Evolutionary conservation across 92 coral and sea anemone genomes (phyloP).

Genomic region (Palythoa grandis): DNA sequence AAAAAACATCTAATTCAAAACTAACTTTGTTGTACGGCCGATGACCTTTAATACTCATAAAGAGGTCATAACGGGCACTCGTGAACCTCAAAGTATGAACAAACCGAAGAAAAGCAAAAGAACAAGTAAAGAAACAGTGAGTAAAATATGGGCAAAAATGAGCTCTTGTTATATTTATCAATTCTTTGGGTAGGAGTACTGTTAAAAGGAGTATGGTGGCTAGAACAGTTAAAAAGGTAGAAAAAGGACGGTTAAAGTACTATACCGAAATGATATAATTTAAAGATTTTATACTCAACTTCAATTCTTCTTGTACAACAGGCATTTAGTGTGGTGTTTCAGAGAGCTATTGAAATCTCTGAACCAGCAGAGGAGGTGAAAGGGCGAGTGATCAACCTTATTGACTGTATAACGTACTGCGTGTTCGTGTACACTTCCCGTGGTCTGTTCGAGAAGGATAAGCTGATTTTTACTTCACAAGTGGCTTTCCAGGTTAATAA

Average conservation of each 20-base stretch:
- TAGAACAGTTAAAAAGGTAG: neutral
- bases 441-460: conserved; percentile 98
- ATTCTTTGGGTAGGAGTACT: too few relatives aligned
- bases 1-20: too few relatives aligned
- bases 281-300: neutral
- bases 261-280: neutral
- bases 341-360: conserved; percentile 92
- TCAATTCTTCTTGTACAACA: conserved; percentile 31
- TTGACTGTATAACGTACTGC: conserved; percentile 96
- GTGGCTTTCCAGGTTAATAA: conserved; percentile 93
- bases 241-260: neutral
- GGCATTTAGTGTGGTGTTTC: conserved; percentile 99
- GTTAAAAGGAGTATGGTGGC: too few relatives aligned
- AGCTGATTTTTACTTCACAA: conserved; percentile 96
- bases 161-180: too few relatives aligned
- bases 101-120: too few relatives aligned
- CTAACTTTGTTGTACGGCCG: too few relatives aligned
- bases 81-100: too few relatives aligned
- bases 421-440: conserved; percentile 97
- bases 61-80: too few relatives aligned
- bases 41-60: too few relatives aligned
- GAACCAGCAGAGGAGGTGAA: conserved; percentile 97
- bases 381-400: conserved; percentile 87
- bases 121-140: too few relatives aligned
- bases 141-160: too few relatives aligned